Evolutionary conservation across 2,113 vertebrate genomes (phyloP).

Genomic region (Takifugu flavidus): DNA sequence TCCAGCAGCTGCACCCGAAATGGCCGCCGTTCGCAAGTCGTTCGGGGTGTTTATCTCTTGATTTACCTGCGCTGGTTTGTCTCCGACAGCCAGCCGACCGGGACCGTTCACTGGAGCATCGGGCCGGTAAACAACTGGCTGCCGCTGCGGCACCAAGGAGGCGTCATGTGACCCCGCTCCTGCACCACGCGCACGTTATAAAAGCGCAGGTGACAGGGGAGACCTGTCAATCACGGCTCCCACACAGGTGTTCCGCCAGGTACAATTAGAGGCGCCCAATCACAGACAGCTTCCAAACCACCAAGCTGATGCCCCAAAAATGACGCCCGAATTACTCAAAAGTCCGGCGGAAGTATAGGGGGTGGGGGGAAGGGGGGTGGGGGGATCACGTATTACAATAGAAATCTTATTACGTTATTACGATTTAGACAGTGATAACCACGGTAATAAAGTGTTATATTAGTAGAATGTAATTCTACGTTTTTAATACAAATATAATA

Average conservation of each 20-base stretch:
- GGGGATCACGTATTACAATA: no score
- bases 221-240: background rate
- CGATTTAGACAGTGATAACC: background rate
- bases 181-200: background rate
- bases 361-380: no score
- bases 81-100: slow-evolving; percentile 9
- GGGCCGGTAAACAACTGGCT: slow-evolving; percentile 18
- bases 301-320: no score
- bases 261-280: background rate
- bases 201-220: no score
- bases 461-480: no score
- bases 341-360: no score
- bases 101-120: slow-evolving; percentile 22
- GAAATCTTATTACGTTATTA: no score
- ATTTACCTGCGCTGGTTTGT: slow-evolving; percentile 24
- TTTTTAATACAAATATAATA: no score
- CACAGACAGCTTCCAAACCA: no score
- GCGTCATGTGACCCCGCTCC: slow-evolving; percentile 41
- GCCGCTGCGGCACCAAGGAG: slow-evolving; percentile 4
- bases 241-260: background rate
- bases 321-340: no score
- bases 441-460: background rate
- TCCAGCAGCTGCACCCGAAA: accelerated
- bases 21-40: no score
- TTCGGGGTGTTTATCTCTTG: accelerated